Base-by-base conservation (phyloP, 2,113 vertebrate species). In the Plestiodon gilberti region DNA sequence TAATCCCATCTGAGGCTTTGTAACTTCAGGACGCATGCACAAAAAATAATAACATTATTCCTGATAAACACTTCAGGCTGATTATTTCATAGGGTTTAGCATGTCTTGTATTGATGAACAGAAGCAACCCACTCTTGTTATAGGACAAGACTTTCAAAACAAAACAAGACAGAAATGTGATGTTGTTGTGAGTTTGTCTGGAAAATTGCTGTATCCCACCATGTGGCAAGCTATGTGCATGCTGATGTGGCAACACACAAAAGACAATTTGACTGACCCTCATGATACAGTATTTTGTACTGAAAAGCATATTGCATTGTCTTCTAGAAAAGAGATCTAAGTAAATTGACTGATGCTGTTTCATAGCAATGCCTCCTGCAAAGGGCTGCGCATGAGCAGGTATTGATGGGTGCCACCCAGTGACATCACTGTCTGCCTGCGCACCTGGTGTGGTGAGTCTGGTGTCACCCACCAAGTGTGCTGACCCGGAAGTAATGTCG, bases 1-100 rank as follows among this genome's bases (percentile, higher is more conserved):
- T 95, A 95, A 95, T 95, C 94, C 94, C 94, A 95, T 95, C 94
- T 95, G 94, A 94, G 92, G 90, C 93, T 91, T 93, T 93, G 81
- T 93, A 95, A 94, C 93, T 95, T 95, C 93, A 92, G 92, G 94
- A 94, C 8, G 93, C 89, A 92, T 90, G 93, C 78, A 55, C n/a
- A 92, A 93, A 92, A 87, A 6, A 3, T 90, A 91, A 89, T 92
- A 89, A 86, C 93, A 92, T 89, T 95, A 93, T 94, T 95, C 93
- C 94, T 93, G 94, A 95, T 95, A 95, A 95, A 94, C 94, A 94
- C 93, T 95, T 95, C 91, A 94, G 89, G 38, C 93, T 87, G 93
- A 95, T 95, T 93, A 94, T 94, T 95, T 1, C 0, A 87, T 84
- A 89, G 92, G 86, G 90, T 89, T 93, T 93, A 92, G 71, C 92